Percentiles rank a stretch among this genome's conserved stretches.
These are phyloP conservation scores for Huso huso DNA, from an alignment of 2,797 vertebrate species.

Conservation along the genomic window DNA sequence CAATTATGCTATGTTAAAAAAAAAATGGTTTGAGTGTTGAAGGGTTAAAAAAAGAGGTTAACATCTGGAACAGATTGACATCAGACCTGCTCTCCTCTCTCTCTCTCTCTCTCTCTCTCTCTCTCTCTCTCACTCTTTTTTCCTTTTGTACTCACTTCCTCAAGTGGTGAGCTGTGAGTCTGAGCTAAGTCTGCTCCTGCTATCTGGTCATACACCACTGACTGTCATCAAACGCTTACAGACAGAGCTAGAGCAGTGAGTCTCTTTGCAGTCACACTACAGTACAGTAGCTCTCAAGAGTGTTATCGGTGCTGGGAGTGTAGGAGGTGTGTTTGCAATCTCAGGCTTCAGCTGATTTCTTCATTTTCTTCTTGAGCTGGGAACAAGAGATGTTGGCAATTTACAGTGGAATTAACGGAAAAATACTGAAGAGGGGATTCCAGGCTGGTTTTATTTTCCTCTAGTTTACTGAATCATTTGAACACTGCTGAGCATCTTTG, in stretches of 20 bases:
- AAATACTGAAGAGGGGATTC: conserved; percentile 21
- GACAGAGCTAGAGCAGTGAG: not conserved
- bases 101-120: conserved; percentile 22
- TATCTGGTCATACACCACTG: not conserved
- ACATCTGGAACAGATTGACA: conserved; percentile 16
- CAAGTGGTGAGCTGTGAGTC: not conserved
- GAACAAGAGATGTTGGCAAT: conserved; percentile 47
- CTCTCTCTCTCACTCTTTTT: conserved; percentile 28
- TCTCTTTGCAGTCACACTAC: not conserved
- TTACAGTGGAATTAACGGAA: conserved; percentile 38
- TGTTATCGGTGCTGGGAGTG: no score
- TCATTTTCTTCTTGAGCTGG: conserved; percentile 15
- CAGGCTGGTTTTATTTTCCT: no score
- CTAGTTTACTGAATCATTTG: no score
- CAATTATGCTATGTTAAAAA: not conserved
- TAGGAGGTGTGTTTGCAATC: no score
- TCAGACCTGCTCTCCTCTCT: conserved; percentile 32
- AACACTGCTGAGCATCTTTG: no score
- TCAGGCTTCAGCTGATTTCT: no score
- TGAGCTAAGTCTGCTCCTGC: not conserved
- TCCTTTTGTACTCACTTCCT: conserved; percentile 25
- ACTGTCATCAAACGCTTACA: no score
- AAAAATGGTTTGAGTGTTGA: no score
- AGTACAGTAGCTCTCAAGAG: no score
- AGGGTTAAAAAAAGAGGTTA: conserved; percentile 2